Conservation (phyloP, 2,113 vertebrate species). For the Phodopus roborovskii region DNA sequence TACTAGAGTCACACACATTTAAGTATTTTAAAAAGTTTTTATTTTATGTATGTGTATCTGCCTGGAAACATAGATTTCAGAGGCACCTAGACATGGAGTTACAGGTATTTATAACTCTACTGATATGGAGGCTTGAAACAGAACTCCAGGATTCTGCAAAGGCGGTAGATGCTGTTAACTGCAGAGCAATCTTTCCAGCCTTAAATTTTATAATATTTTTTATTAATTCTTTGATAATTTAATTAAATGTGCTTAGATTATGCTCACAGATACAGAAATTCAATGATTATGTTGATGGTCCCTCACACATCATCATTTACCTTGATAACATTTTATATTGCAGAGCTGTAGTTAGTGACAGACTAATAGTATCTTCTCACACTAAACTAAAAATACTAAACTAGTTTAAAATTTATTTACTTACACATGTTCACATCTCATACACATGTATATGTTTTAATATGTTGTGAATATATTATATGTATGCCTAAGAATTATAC, state of each 20-base stretch:
- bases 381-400: not conserved
- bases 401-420: slow-evolving; percentile 32
- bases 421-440: not conserved
- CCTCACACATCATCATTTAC: not conserved
- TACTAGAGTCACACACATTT: not conserved
- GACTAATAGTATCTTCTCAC: not conserved
- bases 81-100: not conserved
- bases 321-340: not conserved
- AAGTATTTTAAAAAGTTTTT: not conserved
- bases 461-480: not conserved
- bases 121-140: not conserved
- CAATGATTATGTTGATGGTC: not conserved
- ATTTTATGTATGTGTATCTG: not conserved
- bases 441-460: not conserved
- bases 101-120: not conserved
- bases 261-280: not conserved
- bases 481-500: not conserved
- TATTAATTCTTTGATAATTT: not conserved
- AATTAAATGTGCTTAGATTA: not conserved
- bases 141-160: not conserved
- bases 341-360: not conserved
- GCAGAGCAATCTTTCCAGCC: not conserved
- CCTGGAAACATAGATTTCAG: not conserved
- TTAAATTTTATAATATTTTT: not conserved
- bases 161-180: not conserved